These are phyloP conservation scores for Helicoverpa zea DNA, from an alignment of 1,140 invertebrate species.

Conservation along the genomic window DNA sequence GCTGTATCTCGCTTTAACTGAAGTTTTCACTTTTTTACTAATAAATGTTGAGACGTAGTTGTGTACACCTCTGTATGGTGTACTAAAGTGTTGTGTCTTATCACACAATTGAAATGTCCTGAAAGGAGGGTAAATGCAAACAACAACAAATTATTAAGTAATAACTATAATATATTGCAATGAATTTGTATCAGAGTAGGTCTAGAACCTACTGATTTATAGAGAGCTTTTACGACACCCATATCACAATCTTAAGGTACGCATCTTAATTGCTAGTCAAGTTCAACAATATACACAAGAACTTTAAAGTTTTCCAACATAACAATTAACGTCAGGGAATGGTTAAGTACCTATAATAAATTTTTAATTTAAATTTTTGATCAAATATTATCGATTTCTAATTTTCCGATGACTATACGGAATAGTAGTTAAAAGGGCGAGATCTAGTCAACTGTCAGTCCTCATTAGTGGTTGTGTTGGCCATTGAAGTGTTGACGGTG, in stretches of 20 bases:
- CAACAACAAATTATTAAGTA: slow-evolving; percentile 36
- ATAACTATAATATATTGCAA: slow-evolving; percentile 71
- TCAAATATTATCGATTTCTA: slow-evolving; percentile 43
- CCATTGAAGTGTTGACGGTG: slow-evolving; percentile 82
- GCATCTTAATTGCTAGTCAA: slow-evolving; percentile 65
- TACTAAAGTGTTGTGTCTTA: too few relatives aligned
- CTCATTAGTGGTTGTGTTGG: slow-evolving; percentile 73
- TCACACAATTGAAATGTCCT: too few relatives aligned
- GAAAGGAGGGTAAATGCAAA: neutral
- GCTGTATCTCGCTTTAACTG: too few relatives aligned
- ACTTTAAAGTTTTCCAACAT: slow-evolving; percentile 71
- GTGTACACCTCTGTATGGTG: too few relatives aligned
- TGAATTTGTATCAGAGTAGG: slow-evolving; percentile 66
- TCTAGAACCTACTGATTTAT: slow-evolving; percentile 72
- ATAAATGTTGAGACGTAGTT: too few relatives aligned
- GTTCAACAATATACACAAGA: slow-evolving; percentile 75
- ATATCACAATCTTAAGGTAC: slow-evolving; percentile 84
- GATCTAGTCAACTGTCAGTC: slow-evolving; percentile 78
- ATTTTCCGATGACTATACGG: slow-evolving; percentile 65
- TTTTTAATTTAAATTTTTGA: slow-evolving; percentile 52
- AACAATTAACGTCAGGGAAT: slow-evolving; percentile 78
- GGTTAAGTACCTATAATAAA: slow-evolving; percentile 64
- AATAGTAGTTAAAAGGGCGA: slow-evolving; percentile 70
- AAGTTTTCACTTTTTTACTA: too few relatives aligned
- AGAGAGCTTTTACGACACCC: slow-evolving; percentile 85